Evolutionary conservation across 2,888 invertebrate species (phyloP).

Genomic region (Noctua janthe): DNA sequence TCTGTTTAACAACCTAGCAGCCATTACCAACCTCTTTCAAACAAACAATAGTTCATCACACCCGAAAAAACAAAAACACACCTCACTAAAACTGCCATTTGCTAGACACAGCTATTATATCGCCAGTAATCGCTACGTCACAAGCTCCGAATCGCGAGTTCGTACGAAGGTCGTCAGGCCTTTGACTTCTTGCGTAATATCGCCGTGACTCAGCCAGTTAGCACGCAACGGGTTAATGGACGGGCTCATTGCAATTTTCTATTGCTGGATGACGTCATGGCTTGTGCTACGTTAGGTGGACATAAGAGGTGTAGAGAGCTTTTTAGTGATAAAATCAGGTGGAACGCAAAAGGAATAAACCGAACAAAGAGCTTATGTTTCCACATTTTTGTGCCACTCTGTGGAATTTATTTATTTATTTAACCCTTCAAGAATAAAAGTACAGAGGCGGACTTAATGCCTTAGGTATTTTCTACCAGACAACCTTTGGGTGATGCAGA

Average conservation of each 20-base stretch:
- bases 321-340: conserved; percentile 1
- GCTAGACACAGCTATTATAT: conserved; percentile 34
- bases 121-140: conserved; percentile 51
- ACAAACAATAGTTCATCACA: conserved; percentile 19
- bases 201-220: conserved; percentile 61
- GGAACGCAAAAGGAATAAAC: neutral
- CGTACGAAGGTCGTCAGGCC: conserved; percentile 74
- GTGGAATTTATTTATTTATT: too few species aligned
- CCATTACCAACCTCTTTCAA: neutral
- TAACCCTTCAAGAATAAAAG: too few species aligned
- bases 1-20: too few species aligned
- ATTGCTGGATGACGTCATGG: conserved; percentile 41
- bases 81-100: conserved; percentile 8
- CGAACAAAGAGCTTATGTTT: too few species aligned
- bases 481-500: too few species aligned
- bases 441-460: too few species aligned
- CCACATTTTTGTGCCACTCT: too few species aligned
- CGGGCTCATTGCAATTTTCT: conserved; percentile 56
- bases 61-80: conserved; percentile 6
- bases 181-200: conserved; percentile 72
- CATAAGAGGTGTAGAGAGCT: neutral
- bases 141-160: conserved; percentile 49
- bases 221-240: conserved; percentile 62
- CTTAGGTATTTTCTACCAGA: too few species aligned
- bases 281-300: neutral